Conservation (phyloP, 2,113 vertebrate species). For the Oreochromis aureus region DNA sequence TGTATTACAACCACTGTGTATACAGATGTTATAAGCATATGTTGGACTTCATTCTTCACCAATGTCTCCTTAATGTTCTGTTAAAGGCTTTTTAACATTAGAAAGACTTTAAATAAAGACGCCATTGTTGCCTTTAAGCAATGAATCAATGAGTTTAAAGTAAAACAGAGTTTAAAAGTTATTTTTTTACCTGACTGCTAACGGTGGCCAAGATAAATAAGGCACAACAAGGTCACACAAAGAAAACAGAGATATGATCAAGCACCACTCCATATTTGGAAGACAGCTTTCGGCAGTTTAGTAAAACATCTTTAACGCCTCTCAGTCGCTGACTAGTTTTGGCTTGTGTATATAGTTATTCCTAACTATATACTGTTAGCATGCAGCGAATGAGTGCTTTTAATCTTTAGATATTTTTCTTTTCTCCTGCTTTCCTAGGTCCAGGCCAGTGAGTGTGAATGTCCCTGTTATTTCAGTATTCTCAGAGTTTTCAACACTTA, state of each 20-base stretch:
- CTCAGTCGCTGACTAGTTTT: background rate
- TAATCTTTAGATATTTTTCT: background rate
- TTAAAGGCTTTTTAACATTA: background rate
- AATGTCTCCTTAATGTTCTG: background rate
- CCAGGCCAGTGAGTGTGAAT: background rate
- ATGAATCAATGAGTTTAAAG: background rate
- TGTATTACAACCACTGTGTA: background rate
- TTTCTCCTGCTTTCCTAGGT: background rate
- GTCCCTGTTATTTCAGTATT: background rate
- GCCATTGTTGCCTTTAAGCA: background rate
- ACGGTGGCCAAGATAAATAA: background rate
- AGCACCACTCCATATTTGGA: background rate
- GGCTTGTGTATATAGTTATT: background rate
- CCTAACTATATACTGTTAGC: background rate
- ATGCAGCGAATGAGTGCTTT: background rate
- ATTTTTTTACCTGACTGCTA: no score
- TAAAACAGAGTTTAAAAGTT: background rate
- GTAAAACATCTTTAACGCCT: background rate
- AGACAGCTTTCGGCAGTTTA: background rate
- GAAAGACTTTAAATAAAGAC: background rate
- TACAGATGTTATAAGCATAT: background rate
- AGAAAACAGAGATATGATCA: background rate
- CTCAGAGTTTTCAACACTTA: background rate
- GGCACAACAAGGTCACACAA: background rate
- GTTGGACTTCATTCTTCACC: background rate